These are phyloP conservation scores for Limnephilus lunatus DNA, from an alignment of 2,888 invertebrate genomes.

Conservation along the genomic window DNA sequence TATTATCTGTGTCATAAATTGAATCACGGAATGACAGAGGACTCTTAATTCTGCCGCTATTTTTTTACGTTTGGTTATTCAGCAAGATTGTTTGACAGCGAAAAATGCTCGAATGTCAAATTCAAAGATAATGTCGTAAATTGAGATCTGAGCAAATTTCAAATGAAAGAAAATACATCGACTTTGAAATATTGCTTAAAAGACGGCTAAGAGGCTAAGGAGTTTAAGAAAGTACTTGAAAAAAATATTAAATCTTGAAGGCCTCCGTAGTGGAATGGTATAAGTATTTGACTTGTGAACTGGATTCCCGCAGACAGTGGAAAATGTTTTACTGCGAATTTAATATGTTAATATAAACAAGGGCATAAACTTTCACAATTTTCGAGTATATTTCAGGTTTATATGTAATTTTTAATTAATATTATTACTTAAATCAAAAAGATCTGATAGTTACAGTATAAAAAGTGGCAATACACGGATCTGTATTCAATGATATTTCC, in stretches of 20 bases:
- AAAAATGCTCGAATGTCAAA: neutral
- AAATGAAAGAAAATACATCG: neutral
- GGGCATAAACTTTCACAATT: too few species aligned
- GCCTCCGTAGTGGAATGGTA: neutral
- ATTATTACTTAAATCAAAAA: too few species aligned
- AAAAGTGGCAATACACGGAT: too few species aligned
- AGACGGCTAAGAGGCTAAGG: neutral
- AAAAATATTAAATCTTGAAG: neutral
- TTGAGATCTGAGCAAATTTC: neutral
- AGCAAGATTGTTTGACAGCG: neutral
- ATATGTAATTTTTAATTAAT: too few species aligned
- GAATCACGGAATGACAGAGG: neutral
- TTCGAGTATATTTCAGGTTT: too few species aligned
- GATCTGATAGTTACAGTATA: too few species aligned
- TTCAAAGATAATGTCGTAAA: neutral
- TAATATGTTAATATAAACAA: too few species aligned
- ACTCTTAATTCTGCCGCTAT: neutral
- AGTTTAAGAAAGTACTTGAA: neutral
- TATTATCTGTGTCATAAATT: neutral
- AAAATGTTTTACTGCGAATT: too few species aligned
- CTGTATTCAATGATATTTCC: too few species aligned
- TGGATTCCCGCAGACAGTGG: too few species aligned
- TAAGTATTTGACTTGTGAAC: too few species aligned
- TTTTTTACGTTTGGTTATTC: neutral
- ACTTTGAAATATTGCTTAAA: neutral